Base-by-base conservation (phyloP, 2,797 vertebrate species). In the Cetoscarus ocellatus region DNA sequence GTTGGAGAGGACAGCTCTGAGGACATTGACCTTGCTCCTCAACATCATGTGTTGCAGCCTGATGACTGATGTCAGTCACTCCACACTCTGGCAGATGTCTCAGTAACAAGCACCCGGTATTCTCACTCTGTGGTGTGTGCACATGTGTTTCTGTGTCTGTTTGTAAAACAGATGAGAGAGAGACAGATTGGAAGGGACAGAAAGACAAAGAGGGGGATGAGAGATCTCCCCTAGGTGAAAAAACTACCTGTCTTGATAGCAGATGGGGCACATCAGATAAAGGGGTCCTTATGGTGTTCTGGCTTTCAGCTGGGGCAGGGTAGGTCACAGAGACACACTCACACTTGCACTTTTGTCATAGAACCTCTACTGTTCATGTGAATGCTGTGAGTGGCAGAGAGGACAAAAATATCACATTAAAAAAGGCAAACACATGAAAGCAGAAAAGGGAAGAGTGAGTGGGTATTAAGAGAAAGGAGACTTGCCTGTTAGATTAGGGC, bases 181-280 rank as follows among this genome's bases (percentile, higher is more conserved):
- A 79, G 77, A 76, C 63, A 60, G 79, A 90, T 65, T 66, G 67
- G 83, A 45, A 77, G 73, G 70, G 74, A 88, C 82, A 84, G 64
- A 70, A 52, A 79, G 80, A 85, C 48, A 83, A 79, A 84, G 57
- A 27, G 66, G 58, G 76, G 59, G 85, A 73, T 64, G 72, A 74
- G 63, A 76, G 75, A 67, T 84, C 69, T 84, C 74, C 83, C 72
- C 67, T 67, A 76, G 77, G 80, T 80, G 70, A 74, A 80, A 77
- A 88, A 85, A 72, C 69, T 82, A 86, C 81, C 86, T 90, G 88
- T 90, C 84, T 89, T 84, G 77, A 82, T 80, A 89, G 82, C 89
- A 93, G 88, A 90, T 90, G 87, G 79, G 80, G 62, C 63, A 70
- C 70, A 91, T 91, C 85, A 89, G 86, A 86, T 80, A 57, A 65